These are phyloP conservation scores for Conger conger DNA, from an alignment of 2,113 vertebrate species.

Conservation along the genomic window DNA sequence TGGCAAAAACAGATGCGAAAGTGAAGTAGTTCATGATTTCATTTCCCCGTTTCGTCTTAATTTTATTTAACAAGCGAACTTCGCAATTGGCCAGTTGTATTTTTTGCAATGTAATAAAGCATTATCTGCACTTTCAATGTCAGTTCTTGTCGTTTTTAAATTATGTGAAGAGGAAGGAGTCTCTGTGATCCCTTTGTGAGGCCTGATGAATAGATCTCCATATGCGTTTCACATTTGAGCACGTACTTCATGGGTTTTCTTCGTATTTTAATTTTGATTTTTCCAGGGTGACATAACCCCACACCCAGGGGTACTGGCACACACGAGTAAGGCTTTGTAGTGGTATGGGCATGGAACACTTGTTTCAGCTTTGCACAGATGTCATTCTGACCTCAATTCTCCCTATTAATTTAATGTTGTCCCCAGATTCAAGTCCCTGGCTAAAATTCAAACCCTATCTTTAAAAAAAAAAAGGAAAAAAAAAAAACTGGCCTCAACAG, in stretches of 20 bases:
- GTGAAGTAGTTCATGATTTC: slow-evolving; percentile 23
- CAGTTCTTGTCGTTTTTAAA: slow-evolving; percentile 9
- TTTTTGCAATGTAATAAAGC: slow-evolving; percentile 64
- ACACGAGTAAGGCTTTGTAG: not conserved
- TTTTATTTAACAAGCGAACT: slow-evolving; percentile 55
- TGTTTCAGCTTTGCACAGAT: not conserved
- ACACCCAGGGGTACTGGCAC: not conserved
- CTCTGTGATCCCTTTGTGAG: not conserved
- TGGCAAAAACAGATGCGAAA: slow-evolving; percentile 17
- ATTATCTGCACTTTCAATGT: slow-evolving; percentile 37
- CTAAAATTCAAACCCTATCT: not conserved
- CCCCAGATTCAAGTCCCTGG: not conserved
- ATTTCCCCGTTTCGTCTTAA: slow-evolving; percentile 21
- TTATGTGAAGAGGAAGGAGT: not conserved
- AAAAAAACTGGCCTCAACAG: not conserved
- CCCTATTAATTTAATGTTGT: not conserved
- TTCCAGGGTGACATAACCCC: not conserved
- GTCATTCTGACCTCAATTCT: not conserved
- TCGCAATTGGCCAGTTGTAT: slow-evolving; percentile 39
- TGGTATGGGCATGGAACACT: not conserved
- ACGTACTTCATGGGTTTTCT: not conserved
- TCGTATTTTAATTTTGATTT: not conserved
- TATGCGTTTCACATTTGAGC: not conserved
- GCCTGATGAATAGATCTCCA: not conserved
- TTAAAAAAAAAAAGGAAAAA: not conserved